Conservation (phyloP, 1,140 invertebrate species). For the Zophobas atratus region DNA sequence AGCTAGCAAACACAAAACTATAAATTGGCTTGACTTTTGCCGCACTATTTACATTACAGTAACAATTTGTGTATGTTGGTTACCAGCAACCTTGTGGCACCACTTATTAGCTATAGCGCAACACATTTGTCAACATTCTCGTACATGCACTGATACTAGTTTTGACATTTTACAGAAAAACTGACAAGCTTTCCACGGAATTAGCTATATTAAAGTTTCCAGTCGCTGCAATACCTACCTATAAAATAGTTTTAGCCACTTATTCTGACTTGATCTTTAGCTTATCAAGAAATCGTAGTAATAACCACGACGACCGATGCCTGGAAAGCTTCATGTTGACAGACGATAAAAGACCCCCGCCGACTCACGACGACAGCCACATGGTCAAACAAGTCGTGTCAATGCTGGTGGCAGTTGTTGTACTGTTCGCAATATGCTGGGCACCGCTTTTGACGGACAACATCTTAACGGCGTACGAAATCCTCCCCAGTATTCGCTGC, state of each 20-base stretch:
- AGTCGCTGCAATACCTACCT: too few relatives aligned
- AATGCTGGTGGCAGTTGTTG: constrained; percentile 80
- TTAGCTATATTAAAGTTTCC: too few relatives aligned
- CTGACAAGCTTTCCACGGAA: too few relatives aligned
- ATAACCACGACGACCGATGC: neutral
- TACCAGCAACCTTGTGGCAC: too few relatives aligned
- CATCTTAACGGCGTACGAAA: constrained; percentile 75
- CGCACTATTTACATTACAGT: too few relatives aligned
- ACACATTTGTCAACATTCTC: too few relatives aligned
- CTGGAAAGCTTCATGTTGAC: constrained; percentile 10
- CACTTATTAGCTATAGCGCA: too few relatives aligned
- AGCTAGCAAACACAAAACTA: too few relatives aligned
- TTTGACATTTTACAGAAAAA: too few relatives aligned
- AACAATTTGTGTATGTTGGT: too few relatives aligned
- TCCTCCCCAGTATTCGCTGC: constrained; percentile 71
- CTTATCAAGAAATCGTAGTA: constrained; percentile 26
- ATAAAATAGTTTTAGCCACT: neutral
- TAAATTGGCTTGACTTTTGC: too few relatives aligned
- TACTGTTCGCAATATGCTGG: constrained; percentile 81
- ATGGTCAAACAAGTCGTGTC: constrained; percentile 75
- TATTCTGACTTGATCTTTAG: constrained; percentile 4
- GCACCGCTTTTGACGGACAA: constrained; percentile 78
- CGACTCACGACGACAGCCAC: constrained; percentile 62
- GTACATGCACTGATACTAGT: too few relatives aligned
- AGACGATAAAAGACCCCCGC: constrained; percentile 2